These are phyloP conservation scores for Linurgus olivaceus DNA, from an alignment of 2,797 vertebrate genomes.

Conservation along the genomic window DNA sequence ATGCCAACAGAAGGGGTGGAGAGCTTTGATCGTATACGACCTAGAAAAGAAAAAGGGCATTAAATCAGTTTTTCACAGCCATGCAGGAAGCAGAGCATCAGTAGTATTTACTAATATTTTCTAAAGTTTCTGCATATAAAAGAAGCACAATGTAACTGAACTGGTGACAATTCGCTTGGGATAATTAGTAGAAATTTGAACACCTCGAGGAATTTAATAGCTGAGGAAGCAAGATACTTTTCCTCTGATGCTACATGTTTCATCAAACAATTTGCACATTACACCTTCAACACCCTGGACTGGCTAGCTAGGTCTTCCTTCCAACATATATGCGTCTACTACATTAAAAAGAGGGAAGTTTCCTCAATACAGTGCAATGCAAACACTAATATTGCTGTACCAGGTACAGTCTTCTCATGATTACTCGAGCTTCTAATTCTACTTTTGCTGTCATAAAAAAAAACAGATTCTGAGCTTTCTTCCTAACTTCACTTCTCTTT, in stretches of 20 bases:
- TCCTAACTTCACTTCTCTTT: neutral
- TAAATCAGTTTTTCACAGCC: neutral
- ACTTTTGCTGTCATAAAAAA: neutral
- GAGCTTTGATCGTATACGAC: slow-evolving; percentile 89
- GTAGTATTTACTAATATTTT: neutral
- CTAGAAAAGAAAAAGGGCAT: slow-evolving; percentile 68
- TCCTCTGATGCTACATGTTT: neutral
- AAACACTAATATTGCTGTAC: neutral
- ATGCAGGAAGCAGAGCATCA: neutral
- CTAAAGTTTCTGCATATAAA: neutral
- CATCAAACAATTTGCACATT: neutral
- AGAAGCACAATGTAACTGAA: neutral
- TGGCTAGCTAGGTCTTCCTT: neutral
- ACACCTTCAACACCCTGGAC: neutral
- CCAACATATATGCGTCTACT: neutral
- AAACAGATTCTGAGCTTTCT: neutral
- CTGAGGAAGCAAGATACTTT: neutral
- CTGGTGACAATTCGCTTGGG: neutral
- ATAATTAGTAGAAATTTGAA: slow-evolving; percentile 60
- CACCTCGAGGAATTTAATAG: neutral
- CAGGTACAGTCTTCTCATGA: neutral
- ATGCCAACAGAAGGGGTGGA: slow-evolving; percentile 78
- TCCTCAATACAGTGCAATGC: neutral
- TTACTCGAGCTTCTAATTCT: neutral
- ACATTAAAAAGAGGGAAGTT: neutral